A percentile compares a stretch with the other conserved stretches of the same genome.
phyloP scores from a whole-genome alignment of 2,797 vertebrate species.

The Phoxinus dragarum region DNA sequence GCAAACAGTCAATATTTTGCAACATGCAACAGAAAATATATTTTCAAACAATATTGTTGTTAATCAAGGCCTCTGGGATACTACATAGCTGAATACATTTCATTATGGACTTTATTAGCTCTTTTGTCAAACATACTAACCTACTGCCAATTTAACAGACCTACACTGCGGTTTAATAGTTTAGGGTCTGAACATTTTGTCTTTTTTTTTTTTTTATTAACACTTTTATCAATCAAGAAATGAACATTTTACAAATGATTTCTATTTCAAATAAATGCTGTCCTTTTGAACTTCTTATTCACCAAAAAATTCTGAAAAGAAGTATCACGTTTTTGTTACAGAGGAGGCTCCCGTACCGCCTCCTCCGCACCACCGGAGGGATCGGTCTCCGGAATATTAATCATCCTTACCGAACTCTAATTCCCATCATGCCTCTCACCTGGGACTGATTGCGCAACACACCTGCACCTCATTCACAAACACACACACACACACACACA shows the following conservation, averaged over 20 bases:
- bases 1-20: not conserved
- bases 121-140: not conserved
- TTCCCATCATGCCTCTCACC: too few species aligned
- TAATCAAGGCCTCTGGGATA: not conserved
- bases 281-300: not conserved
- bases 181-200: not conserved
- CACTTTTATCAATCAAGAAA: not conserved
- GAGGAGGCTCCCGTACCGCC: too few species aligned
- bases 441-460: too few species aligned
- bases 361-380: too few species aligned
- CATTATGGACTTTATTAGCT: not conserved
- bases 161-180: not conserved
- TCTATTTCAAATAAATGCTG: constrained; percentile 4
- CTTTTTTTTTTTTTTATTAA: not conserved
- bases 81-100: not conserved
- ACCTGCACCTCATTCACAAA: too few species aligned
- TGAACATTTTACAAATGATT: not conserved
- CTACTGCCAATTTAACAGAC: not conserved
- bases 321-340: not conserved
- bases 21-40: not conserved
- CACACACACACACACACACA: too few species aligned
- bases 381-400: too few species aligned
- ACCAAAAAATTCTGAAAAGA: not conserved
- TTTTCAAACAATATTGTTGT: not conserved
- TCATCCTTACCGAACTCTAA: too few species aligned